These are phyloP conservation scores for Oncorhynchus nerka DNA, from an alignment of 2,113 vertebrate genomes.

Conservation along the genomic window DNA sequence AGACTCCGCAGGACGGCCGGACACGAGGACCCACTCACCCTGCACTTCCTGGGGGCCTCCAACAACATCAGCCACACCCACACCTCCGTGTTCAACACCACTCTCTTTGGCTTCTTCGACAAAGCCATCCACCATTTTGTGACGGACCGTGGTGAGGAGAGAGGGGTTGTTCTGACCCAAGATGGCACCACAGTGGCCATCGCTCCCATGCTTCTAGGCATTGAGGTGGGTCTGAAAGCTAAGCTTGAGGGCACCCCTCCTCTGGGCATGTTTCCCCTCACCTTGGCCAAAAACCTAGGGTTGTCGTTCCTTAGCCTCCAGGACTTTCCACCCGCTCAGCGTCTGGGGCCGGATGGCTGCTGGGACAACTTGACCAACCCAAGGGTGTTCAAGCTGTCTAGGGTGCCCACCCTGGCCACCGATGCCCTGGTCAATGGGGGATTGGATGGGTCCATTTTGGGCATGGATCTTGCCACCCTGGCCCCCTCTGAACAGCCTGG, in stretches of 20 bases:
- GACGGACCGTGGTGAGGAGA: conserved; percentile 48
- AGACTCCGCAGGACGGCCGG: conserved; percentile 50
- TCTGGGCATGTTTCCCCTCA: conserved; percentile 60
- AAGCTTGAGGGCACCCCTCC: conserved; percentile 4
- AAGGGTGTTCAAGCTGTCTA: conserved; percentile 68
- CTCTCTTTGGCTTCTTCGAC: conserved; percentile 58
- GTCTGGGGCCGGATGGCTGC: conserved; percentile 77
- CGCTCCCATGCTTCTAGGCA: conserved; percentile 71
- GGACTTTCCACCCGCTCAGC: background rate
- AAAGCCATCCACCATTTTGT: conserved; percentile 57
- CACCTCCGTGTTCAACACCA: background rate
- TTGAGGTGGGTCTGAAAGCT: conserved; percentile 70
- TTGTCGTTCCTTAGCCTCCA: conserved; percentile 70
- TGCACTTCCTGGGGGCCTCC: conserved; percentile 54
- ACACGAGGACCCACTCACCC: conserved; percentile 49
- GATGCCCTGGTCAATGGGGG: conserved; percentile 80
- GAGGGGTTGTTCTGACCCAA: conserved; percentile 74
- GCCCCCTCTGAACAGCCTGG: conserved; percentile 21
- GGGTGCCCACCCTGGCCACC: conserved; percentile 60
- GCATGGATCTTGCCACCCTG: conserved; percentile 47
- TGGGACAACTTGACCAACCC: conserved; percentile 78
- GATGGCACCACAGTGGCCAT: conserved; percentile 83
- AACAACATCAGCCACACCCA: conserved; percentile 37
- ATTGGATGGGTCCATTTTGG: conserved; percentile 82
- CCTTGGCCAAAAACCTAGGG: conserved; percentile 72